Conservation (phyloP, 2,113 vertebrate species). For the Malurus melanocephalus region DNA sequence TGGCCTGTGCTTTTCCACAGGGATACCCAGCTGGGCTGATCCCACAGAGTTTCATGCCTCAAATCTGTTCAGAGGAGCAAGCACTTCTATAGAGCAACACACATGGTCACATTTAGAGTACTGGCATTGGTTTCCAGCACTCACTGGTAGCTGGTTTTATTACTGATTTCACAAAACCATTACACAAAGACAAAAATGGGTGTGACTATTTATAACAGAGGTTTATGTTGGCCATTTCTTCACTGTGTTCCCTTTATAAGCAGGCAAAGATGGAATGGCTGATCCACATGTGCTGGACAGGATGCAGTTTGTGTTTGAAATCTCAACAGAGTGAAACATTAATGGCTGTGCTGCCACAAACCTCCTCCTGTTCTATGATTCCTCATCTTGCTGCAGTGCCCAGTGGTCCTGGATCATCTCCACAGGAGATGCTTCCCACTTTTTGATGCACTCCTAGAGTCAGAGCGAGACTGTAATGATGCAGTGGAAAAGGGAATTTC, state of each 20-base stretch:
- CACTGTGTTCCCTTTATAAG: background rate
- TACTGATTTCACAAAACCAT: background rate
- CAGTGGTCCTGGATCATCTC: background rate
- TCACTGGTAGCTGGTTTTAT: background rate
- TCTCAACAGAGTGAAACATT: background rate
- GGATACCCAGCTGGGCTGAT: background rate
- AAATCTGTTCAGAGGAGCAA: background rate
- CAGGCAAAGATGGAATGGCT: background rate
- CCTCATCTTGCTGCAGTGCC: background rate
- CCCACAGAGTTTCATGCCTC: background rate
- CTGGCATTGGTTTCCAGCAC: background rate
- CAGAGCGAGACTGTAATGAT: background rate
- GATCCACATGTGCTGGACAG: rapidly evolving
- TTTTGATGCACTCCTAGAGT: background rate
- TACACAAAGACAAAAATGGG: background rate
- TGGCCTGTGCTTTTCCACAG: background rate
- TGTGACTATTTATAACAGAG: background rate
- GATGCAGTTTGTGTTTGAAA: background rate
- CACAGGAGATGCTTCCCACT: background rate
- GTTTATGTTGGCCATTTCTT: background rate
- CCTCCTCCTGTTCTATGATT: background rate
- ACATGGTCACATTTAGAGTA: background rate
- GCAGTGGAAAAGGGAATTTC: background rate
- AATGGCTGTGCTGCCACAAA: background rate
- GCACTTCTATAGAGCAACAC: background rate